Conservation (phyloP, 2,113 vertebrate species). For the Burhinus bistriatus region DNA sequence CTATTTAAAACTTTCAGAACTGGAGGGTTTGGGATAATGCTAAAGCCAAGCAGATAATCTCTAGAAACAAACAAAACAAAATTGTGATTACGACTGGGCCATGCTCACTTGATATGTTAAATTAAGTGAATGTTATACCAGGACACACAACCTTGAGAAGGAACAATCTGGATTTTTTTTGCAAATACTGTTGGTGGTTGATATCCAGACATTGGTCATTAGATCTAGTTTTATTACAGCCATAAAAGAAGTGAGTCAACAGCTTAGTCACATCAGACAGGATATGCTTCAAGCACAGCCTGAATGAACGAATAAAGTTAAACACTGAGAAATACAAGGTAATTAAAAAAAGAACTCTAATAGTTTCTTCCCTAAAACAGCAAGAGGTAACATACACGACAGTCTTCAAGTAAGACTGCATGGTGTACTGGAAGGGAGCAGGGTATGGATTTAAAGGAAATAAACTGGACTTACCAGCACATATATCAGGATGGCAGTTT, state of each 20-base stretch:
- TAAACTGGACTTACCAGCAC: neutral
- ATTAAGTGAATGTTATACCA: neutral
- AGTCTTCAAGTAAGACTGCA: neutral
- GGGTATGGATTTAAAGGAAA: neutral
- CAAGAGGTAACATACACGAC: neutral
- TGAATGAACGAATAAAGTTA: slow-evolving; percentile 36
- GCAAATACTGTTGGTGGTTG: slow-evolving; percentile 23
- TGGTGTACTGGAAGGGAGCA: accelerated
- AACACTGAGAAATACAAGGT: slow-evolving; percentile 26
- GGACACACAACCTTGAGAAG: slow-evolving; percentile 2
- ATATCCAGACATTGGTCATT: slow-evolving; percentile 38
- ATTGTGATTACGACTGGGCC: neutral
- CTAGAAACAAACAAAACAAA: neutral
- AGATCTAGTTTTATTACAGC: slow-evolving; percentile 24
- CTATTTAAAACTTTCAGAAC: slow-evolving; percentile 2
- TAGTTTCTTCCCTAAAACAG: neutral
- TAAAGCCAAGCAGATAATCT: neutral
- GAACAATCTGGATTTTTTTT: slow-evolving; percentile 20
- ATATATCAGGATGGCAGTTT: neutral
- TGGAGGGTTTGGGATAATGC: neutral
- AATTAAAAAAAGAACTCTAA: neutral
- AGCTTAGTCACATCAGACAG: slow-evolving; percentile 60
- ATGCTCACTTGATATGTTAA: neutral
- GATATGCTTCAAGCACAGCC: slow-evolving; percentile 26
- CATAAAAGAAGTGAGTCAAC: slow-evolving; percentile 68